Evolutionary conservation across 2,888 invertebrate species (phyloP), one percentile per base, ranked within the genome.

Genomic region (Marasmarcha lunaedactyla): DNA sequence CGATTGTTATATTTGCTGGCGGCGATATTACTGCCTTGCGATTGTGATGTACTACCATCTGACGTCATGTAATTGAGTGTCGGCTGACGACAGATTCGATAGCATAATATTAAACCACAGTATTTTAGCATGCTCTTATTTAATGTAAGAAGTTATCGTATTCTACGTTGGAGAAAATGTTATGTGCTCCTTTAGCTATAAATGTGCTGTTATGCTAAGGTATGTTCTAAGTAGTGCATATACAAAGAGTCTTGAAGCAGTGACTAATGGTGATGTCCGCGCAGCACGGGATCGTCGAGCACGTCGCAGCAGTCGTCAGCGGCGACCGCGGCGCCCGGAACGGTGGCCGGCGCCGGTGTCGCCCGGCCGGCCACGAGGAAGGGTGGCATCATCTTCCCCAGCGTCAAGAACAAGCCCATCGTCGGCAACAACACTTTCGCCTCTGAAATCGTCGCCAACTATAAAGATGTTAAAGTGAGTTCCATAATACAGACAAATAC

Each of bases 341-440:
- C 33, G 86, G 86, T 38, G 68, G 38, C 42, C 15, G 57, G 54
- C 41, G 48, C 50, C 47, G 67, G 77, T n/a, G 72, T 73, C 36
- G 71, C 85, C 33, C 86, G 87, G 38, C 68, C 73, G 42, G 49
- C 65, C 48, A 69, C 62, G 43, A 86, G 92, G 47, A 93, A 93
- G 71, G 91, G 93, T 30, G 92, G 93, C 43, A 89, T 95, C 54
- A 94, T 95, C 67, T 95, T 95, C 76, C 95, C 95, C 7, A 94
- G 94, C 64, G 92, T 94, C 38, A 94, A 94, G 76, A 94, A 94
- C 71, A 95, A 95, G 55, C 94, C 95, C 14, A 89, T 92, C 48
- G 88, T 91, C 44, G 90, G 91, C 41, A 94, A 94, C 78, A 90
- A 91, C 49, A 92, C 92, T 37, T 93, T 93, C 68, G 87, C 91